Conservation (phyloP, 2,113 vertebrate species). For the Sinosuthora webbiana region DNA sequence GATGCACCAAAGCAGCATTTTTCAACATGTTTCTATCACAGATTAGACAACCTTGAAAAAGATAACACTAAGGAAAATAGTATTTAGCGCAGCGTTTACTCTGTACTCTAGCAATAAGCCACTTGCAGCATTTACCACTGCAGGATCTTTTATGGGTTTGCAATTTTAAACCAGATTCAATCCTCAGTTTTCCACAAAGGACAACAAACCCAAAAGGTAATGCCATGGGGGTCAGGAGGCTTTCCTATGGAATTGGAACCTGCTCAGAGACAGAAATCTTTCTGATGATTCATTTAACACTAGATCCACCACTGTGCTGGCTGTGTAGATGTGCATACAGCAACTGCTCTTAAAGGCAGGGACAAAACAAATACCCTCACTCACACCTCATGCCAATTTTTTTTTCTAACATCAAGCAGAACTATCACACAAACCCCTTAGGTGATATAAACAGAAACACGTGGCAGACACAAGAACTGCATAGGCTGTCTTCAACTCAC, state of each 20-base stretch:
- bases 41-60: background rate
- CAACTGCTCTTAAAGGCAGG: background rate
- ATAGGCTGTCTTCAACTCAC: background rate
- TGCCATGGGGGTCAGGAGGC: background rate
- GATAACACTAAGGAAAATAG: background rate
- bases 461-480: background rate
- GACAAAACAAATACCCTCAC: background rate
- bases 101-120: background rate
- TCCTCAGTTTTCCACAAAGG: background rate
- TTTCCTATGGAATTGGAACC: background rate
- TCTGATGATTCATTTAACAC: background rate
- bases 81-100: background rate
- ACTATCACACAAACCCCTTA: background rate
- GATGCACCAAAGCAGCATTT: background rate
- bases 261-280: background rate
- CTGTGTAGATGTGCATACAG: background rate
- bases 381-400: background rate
- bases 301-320: background rate
- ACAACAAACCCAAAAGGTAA: background rate
- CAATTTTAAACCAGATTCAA: background rate
- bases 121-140: background rate
- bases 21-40: background rate
- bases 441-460: background rate
- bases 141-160: background rate
- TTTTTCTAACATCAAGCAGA: background rate